phyloP scores from a whole-genome alignment of 2,113 vertebrate genomes.

The Myrmophylax atrothorax region DNA sequence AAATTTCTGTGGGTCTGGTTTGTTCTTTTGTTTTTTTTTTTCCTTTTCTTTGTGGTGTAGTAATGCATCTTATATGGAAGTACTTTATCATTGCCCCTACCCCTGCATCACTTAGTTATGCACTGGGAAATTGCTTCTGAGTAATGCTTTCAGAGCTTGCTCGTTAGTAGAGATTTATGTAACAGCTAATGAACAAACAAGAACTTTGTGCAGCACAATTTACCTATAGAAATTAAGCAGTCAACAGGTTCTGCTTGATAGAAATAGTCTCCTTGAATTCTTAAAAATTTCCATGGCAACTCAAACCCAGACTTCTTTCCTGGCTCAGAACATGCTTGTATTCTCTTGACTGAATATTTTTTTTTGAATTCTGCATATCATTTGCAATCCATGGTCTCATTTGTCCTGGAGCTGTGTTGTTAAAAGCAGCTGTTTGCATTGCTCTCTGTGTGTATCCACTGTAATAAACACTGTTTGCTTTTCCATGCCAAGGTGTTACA shows the following conservation, averaged over 20 bases:
- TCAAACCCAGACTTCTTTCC: background rate
- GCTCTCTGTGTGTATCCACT: background rate
- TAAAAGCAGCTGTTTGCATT: background rate
- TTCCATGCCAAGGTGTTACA: constrained; percentile 84
- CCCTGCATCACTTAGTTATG: background rate
- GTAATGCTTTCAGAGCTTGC: background rate
- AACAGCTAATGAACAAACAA: background rate
- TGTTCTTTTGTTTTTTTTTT: background rate
- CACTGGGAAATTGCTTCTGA: background rate
- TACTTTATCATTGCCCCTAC: background rate
- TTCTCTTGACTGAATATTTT: background rate
- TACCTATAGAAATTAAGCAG: background rate
- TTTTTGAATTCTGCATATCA: background rate
- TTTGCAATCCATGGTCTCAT: background rate
- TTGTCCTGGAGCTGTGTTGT: background rate
- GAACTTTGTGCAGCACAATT: background rate
- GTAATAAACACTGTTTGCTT: background rate
- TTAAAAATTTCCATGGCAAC: background rate
- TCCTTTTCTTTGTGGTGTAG: background rate
- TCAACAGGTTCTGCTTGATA: background rate
- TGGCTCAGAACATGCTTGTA: background rate
- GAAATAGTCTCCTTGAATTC: background rate
- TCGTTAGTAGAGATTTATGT: background rate
- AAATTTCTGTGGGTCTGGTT: background rate
- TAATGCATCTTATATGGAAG: background rate